Conservation (phyloP, 1,140 invertebrate species). For the Ceratoteleas bidentatus region DNA sequence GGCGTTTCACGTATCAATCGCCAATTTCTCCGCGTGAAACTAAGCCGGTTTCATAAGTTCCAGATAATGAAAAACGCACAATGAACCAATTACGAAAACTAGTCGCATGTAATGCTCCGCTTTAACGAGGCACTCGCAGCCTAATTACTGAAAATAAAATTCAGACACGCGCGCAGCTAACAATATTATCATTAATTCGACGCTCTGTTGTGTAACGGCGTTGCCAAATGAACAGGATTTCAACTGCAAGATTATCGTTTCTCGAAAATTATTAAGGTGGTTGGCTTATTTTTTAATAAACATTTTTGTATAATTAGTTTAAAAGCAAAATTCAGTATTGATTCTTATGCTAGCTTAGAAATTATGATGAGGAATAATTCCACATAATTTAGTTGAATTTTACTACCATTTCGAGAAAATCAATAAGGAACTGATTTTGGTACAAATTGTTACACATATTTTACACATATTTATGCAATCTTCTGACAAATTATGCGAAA, state of each 20-base stretch:
- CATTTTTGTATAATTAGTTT: constrained; percentile 45
- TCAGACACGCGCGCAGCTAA: constrained; percentile 18
- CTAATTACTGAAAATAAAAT: constrained; percentile 36
- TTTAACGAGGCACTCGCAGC: constrained; percentile 12
- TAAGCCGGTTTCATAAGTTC: constrained; percentile 6
- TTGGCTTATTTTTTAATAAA: background rate
- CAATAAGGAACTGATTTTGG: too few species aligned
- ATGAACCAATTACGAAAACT: constrained; percentile 24
- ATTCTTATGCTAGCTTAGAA: too few species aligned
- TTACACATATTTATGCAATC: too few species aligned
- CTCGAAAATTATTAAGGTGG: constrained; percentile 12
- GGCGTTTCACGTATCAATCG: background rate
- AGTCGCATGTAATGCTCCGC: constrained; percentile 1
- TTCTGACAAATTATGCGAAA: too few species aligned
- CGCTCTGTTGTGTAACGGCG: constrained; percentile 15
- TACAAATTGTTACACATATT: too few species aligned
- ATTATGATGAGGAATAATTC: too few species aligned
- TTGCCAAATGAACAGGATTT: constrained; percentile 12
- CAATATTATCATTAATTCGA: constrained; percentile 23
- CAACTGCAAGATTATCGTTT: background rate
- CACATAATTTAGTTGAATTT: too few species aligned
- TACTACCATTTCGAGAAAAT: too few species aligned
- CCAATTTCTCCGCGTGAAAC: constrained; percentile 15
- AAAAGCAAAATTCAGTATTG: too few species aligned
- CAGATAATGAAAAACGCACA: constrained; percentile 12